These are phyloP conservation scores for Tetragonisca angustula DNA, from an alignment of 2,888 invertebrate genomes.

Conservation along the genomic window DNA sequence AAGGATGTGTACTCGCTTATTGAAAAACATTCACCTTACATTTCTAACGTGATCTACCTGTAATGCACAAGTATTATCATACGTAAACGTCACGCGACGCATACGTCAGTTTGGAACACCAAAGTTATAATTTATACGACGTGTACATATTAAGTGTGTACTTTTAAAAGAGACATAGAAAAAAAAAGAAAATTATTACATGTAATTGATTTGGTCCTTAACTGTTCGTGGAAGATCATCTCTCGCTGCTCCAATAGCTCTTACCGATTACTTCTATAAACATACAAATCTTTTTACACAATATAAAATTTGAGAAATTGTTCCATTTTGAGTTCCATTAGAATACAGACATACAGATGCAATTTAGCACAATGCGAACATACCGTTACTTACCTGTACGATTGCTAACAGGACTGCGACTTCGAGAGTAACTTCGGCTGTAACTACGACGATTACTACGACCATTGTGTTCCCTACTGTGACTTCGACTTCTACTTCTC, in stretches of 20 bases:
- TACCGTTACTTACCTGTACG: slow-evolving; percentile 76
- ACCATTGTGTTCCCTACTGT: slow-evolving; percentile 80
- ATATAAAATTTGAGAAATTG: background rate
- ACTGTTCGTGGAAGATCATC: slow-evolving; percentile 76
- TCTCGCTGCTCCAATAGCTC: slow-evolving; percentile 82
- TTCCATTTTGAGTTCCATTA: background rate
- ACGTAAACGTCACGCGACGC: slow-evolving; percentile 15
- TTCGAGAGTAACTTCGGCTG: slow-evolving; percentile 82
- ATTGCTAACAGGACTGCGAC: slow-evolving; percentile 81
- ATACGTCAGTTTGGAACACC: slow-evolving; percentile 30
- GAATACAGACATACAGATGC: background rate
- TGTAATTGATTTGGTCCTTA: slow-evolving; percentile 47
- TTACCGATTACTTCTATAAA: slow-evolving; percentile 81
- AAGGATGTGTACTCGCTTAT: background rate
- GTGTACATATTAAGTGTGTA: slow-evolving; percentile 36
- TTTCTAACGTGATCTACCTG: slow-evolving; percentile 26
- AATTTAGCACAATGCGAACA: background rate
- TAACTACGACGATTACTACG: slow-evolving; percentile 80
- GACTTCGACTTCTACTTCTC: slow-evolving; percentile 81
- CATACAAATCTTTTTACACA: slow-evolving; percentile 30
- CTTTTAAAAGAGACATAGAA: slow-evolving; percentile 55
- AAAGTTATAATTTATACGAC: slow-evolving; percentile 49
- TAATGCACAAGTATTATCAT: slow-evolving; percentile 30
- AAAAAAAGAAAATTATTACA: slow-evolving; percentile 38
- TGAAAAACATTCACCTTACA: slow-evolving; percentile 14